Percentiles rank a stretch among this genome's conserved stretches.
Evolutionary conservation across 2,797 vertebrate genomes (phyloP).

Genomic region (Helicolenus hilgendorfi): DNA sequence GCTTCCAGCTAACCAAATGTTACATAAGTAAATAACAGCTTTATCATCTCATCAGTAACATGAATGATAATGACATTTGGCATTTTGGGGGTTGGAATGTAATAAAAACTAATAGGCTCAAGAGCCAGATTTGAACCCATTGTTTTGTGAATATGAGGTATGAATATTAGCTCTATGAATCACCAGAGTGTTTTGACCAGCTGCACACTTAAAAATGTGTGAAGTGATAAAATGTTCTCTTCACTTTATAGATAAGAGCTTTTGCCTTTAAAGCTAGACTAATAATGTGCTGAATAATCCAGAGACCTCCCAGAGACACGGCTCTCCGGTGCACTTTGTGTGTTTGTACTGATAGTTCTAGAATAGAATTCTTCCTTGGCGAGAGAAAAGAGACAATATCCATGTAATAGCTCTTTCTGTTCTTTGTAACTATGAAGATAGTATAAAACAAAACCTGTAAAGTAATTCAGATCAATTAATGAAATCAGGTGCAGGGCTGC

Average conservation of each 20-base stretch:
- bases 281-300: constrained; percentile 1
- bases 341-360: neutral
- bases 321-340: neutral
- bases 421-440: neutral
- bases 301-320: constrained; percentile 22
- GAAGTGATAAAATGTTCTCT: constrained; percentile 19
- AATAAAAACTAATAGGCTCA: neutral
- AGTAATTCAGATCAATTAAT: constrained; percentile 18
- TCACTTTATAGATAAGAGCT: constrained; percentile 10
- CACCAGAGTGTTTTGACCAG: neutral
- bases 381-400: constrained; percentile 6
- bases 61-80: neutral
- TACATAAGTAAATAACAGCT: neutral
- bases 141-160: neutral
- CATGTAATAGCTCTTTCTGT: neutral
- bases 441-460: constrained; percentile 4
- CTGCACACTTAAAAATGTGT: constrained; percentile 29
- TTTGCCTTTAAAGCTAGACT: neutral
- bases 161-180: neutral
- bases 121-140: neutral
- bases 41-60: neutral
- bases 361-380: neutral
- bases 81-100: neutral
- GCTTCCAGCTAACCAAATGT: neutral
- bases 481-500: constrained; percentile 12